phyloP scores from a whole-genome alignment of 2,888 invertebrate species.

The Drosophila peninsularis region DNA sequence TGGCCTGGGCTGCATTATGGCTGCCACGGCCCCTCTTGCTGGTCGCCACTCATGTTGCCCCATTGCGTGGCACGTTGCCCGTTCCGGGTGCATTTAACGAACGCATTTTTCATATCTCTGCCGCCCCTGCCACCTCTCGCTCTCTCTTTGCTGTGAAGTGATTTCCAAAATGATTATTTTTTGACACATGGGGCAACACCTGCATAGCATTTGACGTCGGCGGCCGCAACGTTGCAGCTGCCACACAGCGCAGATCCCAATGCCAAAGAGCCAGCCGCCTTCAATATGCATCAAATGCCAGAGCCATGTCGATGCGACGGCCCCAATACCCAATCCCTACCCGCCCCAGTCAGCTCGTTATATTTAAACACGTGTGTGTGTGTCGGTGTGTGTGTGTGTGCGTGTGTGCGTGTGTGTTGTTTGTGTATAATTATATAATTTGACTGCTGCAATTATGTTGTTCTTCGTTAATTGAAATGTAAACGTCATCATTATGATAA shows the following conservation, averaged over 20 bases:
- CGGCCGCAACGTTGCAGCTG: constrained; percentile 59
- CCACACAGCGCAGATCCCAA: constrained; percentile 45
- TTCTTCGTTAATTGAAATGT: constrained; percentile 80
- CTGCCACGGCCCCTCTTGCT: not conserved
- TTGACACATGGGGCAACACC: constrained; percentile 79
- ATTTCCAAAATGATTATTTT: constrained; percentile 79
- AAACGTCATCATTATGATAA: constrained; percentile 81
- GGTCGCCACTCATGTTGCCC: constrained; percentile 5
- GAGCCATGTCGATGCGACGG: constrained; percentile 33
- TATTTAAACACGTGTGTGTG: constrained; percentile 12
- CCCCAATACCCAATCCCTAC: not conserved
- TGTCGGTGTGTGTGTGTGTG: constrained; percentile 57
- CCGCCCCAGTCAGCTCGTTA: not conserved
- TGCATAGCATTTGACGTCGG: constrained; percentile 62
- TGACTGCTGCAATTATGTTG: constrained; percentile 81
- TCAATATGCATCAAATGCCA: constrained; percentile 51
- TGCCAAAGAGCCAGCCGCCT: constrained; percentile 41
- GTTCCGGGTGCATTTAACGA: constrained; percentile 57
- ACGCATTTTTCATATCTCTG: constrained; percentile 73
- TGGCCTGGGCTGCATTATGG: constrained; percentile 25
- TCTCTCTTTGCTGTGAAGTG: constrained; percentile 60
- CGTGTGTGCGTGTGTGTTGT: constrained; percentile 46
- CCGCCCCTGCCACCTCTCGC: not conserved
- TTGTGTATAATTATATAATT: constrained; percentile 79
- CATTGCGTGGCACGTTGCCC: constrained; percentile 22